Conservation (phyloP, 2,797 vertebrate genomes). For the Petrocephalus schoutedeni region DNA sequence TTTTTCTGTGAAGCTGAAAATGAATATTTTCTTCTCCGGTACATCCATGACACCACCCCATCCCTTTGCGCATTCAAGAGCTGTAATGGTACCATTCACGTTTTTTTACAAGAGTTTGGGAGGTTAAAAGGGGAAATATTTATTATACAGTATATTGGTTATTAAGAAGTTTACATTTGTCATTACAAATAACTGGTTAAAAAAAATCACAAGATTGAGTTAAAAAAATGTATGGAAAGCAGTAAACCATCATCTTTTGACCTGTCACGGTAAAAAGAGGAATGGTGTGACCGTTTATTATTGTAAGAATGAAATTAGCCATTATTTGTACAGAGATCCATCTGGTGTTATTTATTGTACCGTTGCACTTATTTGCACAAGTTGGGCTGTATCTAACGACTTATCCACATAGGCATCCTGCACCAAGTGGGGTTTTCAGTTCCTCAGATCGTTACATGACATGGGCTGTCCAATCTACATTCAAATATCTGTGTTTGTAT, state of each 20-base stretch:
- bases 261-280: background rate
- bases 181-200: conserved; percentile 5
- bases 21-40: background rate
- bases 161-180: conserved; percentile 30
- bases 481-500: conserved; percentile 3
- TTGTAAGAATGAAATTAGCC: conserved; percentile 1
- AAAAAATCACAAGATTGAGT: background rate
- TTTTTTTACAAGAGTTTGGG: background rate
- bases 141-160: conserved; percentile 6
- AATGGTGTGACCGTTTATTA: background rate
- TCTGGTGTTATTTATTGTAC: background rate
- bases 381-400: background rate
- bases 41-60: background rate
- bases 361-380: background rate
- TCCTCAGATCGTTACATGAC: background rate
- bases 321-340: conserved; percentile 22
- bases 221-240: background rate
- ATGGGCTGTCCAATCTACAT: background rate
- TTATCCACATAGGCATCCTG: background rate
- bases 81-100: background rate
- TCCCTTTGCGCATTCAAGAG: background rate
- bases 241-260: background rate
- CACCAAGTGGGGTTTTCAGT: background rate
- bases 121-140: background rate
- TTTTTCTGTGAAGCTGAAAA: conserved; percentile 7